Conservation (phyloP, 2,797 vertebrate genomes). For the Huso huso region DNA sequence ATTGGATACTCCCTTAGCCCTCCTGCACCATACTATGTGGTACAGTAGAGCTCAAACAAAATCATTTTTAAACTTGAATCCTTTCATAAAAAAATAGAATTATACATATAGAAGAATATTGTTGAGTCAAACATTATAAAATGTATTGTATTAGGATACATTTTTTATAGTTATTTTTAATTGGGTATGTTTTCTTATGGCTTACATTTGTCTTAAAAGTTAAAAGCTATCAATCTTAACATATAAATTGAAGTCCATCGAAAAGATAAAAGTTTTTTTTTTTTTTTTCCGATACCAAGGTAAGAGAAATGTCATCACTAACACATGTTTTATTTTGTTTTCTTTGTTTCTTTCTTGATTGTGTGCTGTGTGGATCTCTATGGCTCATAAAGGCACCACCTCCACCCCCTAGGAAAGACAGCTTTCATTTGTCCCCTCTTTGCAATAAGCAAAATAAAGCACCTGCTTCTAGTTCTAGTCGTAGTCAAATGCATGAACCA, state of each 20-base stretch:
- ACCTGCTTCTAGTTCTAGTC: slow-evolving; percentile 39
- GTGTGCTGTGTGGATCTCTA: slow-evolving; percentile 59
- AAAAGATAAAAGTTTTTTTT: slow-evolving; percentile 23
- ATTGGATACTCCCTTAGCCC: too few species aligned
- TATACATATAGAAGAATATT: too few species aligned
- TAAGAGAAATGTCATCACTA: slow-evolving; percentile 12
- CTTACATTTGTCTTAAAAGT: too few species aligned
- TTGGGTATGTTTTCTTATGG: too few species aligned
- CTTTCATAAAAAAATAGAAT: too few species aligned
- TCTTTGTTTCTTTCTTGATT: slow-evolving; percentile 54
- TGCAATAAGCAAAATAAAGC: slow-evolving; percentile 43
- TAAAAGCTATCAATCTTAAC: too few species aligned
- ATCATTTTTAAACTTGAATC: too few species aligned
- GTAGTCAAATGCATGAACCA: slow-evolving; percentile 46
- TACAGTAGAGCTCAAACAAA: too few species aligned
- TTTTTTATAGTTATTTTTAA: too few species aligned
- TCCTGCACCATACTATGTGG: too few species aligned
- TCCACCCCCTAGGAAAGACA: slow-evolving; percentile 77
- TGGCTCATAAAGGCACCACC: slow-evolving; percentile 65
- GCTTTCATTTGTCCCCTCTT: slow-evolving; percentile 56
- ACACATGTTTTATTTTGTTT: slow-evolving; percentile 38
- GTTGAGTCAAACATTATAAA: too few species aligned
- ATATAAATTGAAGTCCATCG: background rate
- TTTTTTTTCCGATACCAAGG: slow-evolving; percentile 9
- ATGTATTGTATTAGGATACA: too few species aligned